Conservation (phyloP, 2,113 vertebrate species). For the Donacobius atricapilla region DNA sequence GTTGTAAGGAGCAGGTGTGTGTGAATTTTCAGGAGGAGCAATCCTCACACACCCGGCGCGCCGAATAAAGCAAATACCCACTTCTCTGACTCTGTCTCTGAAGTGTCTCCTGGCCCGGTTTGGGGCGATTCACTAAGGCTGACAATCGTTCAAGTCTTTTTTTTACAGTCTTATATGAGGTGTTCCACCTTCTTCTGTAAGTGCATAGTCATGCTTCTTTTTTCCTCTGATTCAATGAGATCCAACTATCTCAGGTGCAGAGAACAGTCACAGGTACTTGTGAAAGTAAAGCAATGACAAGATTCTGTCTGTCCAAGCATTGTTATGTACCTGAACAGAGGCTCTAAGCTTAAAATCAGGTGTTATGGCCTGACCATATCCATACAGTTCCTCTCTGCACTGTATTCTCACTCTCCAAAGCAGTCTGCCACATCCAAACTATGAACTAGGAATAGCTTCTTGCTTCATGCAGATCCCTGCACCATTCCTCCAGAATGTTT, state of each 20-base stretch:
- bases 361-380: neutral
- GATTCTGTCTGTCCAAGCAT: neutral
- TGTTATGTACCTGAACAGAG: neutral
- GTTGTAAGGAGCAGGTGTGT: too few species aligned
- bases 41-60: too few species aligned
- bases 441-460: neutral
- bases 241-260: neutral
- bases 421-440: neutral
- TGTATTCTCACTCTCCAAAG: neutral
- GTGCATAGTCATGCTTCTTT: neutral
- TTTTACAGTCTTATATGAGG: neutral
- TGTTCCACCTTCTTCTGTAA: neutral
- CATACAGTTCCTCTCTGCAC: accelerated
- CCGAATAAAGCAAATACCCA: too few species aligned
- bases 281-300: neutral
- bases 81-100: too few species aligned
- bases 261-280: neutral
- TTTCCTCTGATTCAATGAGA: neutral
- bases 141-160: neutral
- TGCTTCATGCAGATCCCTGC: neutral
- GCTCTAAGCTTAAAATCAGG: neutral
- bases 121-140: too few species aligned
- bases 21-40: too few species aligned
- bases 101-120: too few species aligned
- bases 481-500: neutral